These are phyloP conservation scores for Strigops habroptila DNA, from an alignment of 2,113 vertebrate species.

Conservation along the genomic window DNA sequence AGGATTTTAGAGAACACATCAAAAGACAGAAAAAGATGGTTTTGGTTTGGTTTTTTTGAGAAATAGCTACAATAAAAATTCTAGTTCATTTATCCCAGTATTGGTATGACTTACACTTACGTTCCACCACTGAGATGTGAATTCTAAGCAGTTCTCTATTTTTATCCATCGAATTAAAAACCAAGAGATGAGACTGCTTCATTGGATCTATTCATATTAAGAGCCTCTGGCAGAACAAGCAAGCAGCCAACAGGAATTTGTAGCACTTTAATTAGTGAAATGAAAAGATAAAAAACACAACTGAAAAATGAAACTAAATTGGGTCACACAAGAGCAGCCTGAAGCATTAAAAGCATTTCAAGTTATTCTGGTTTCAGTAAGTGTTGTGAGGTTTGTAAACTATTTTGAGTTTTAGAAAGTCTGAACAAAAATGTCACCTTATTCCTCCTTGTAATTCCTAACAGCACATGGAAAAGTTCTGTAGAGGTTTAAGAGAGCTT, in stretches of 20 bases:
- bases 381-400: background rate
- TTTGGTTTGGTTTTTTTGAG: background rate
- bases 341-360: slow-evolving; percentile 16
- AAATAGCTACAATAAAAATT: background rate
- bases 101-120: background rate
- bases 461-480: background rate
- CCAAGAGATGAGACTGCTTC: background rate
- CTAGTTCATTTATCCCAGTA: background rate
- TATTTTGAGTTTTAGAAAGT: background rate
- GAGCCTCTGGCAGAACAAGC: slow-evolving; percentile 7
- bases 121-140: background rate
- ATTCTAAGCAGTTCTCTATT: background rate
- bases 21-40: background rate
- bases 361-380: background rate
- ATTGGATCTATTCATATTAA: background rate
- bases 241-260: slow-evolving; percentile 15
- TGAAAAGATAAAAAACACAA: background rate
- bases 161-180: background rate
- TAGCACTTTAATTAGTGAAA: slow-evolving; percentile 47
- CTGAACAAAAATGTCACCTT: background rate
- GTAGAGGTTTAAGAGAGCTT: background rate
- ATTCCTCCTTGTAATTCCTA: background rate
- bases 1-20: background rate
- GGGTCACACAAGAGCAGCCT: slow-evolving; percentile 25
- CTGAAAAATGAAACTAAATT: slow-evolving; percentile 28